Conservation (phyloP, 2,888 invertebrate genomes). For the Chrysopilus asiliformis region DNA sequence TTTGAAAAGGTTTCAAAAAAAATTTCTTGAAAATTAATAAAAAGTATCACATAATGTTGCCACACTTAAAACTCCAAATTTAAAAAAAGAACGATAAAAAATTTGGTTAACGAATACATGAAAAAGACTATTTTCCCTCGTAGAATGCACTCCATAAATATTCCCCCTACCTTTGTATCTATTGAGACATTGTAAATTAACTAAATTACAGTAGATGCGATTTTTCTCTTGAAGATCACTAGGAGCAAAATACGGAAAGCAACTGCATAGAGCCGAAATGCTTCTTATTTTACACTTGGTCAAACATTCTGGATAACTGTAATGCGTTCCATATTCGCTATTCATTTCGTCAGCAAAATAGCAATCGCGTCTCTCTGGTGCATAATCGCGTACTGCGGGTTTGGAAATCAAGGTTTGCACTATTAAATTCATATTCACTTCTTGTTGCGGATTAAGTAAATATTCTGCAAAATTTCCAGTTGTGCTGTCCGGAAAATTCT, state of each 20-base stretch:
- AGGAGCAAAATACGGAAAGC: slow-evolving; percentile 41
- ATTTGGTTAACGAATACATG: neutral
- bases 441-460: slow-evolving; percentile 25
- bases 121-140: too few relatives aligned
- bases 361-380: slow-evolving; percentile 34
- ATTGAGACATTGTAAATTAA: slow-evolving; percentile 25
- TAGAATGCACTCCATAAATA: too few relatives aligned
- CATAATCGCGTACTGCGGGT: slow-evolving; percentile 10
- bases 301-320: slow-evolving; percentile 44
- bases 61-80: too few relatives aligned
- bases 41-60: too few relatives aligned
- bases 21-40: too few relatives aligned
- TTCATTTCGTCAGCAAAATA: slow-evolving; percentile 36
- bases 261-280: slow-evolving; percentile 38
- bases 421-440: slow-evolving; percentile 24
- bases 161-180: slow-evolving; percentile 26
- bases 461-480: slow-evolving; percentile 35
- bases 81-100: too few relatives aligned
- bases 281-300: slow-evolving; percentile 38
- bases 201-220: slow-evolving; percentile 26
- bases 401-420: slow-evolving; percentile 9
- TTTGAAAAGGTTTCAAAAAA: too few relatives aligned
- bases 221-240: slow-evolving; percentile 12
- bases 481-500: slow-evolving; percentile 37
- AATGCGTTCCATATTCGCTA: slow-evolving; percentile 29